Evolutionary conservation across 2,797 vertebrate species (phyloP).

Genomic region (Hoplostethus mediterraneus): DNA sequence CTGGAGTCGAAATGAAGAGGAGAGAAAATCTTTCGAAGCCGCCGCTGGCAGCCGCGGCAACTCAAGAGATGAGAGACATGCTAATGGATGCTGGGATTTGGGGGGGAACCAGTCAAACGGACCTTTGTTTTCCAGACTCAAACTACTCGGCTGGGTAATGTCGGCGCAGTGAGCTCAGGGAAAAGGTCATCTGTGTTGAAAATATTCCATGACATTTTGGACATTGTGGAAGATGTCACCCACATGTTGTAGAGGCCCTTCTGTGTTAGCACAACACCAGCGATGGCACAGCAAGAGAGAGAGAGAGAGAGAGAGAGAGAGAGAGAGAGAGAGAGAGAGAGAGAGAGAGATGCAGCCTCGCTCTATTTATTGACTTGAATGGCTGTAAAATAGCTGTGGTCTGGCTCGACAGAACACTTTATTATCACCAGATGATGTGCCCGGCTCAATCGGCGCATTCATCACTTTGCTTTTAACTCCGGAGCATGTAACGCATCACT

Average conservation of each 20-base stretch:
- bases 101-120: slow-evolving; percentile 57
- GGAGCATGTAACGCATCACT: slow-evolving; percentile 14
- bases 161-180: slow-evolving; percentile 39
- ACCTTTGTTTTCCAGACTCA: slow-evolving; percentile 66
- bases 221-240: slow-evolving; percentile 51
- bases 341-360: slow-evolving; percentile 40
- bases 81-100: slow-evolving; percentile 40
- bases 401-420: slow-evolving; percentile 66
- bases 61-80: slow-evolving; percentile 60
- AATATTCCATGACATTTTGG: slow-evolving; percentile 79
- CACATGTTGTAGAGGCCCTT: slow-evolving; percentile 42
- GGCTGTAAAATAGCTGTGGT: slow-evolving; percentile 75
- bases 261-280: slow-evolving; percentile 50
- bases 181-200: slow-evolving; percentile 78
- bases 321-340: slow-evolving; percentile 10
- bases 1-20: slow-evolving; percentile 44
- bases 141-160: slow-evolving; percentile 46
- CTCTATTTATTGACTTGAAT: slow-evolving; percentile 70
- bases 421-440: slow-evolving; percentile 72
- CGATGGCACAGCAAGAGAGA: slow-evolving; percentile 24
- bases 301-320: slow-evolving; percentile 14
- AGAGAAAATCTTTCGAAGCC: slow-evolving; percentile 46
- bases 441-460: slow-evolving; percentile 37
- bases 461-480: slow-evolving; percentile 35
- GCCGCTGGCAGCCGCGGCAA: slow-evolving; percentile 22